Conservation (phyloP, 1,140 invertebrate species). For the Aphaenogaster rudis region DNA sequence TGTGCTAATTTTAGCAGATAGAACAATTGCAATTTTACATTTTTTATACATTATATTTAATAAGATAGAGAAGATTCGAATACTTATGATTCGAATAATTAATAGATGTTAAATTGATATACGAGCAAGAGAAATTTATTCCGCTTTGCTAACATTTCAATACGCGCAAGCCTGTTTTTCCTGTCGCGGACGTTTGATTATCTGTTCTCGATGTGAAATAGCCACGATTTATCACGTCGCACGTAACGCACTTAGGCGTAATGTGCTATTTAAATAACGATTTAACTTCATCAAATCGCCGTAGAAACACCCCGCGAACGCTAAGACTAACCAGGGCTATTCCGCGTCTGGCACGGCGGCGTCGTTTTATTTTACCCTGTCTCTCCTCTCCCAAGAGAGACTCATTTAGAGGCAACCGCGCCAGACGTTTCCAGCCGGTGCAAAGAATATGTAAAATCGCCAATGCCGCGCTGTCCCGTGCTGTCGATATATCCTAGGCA, state of each 20-base stretch:
- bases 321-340: not conserved
- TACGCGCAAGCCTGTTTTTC: not conserved
- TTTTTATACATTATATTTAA: not conserved
- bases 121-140: slow-evolving; percentile 6
- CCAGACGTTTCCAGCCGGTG: slow-evolving; percentile 39
- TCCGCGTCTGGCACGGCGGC: not conserved
- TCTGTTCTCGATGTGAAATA: not conserved
- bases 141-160: not conserved
- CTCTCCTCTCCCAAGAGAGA: not conserved
- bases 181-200: not conserved
- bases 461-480: slow-evolving; percentile 1
- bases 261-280: slow-evolving; percentile 34
- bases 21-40: not conserved
- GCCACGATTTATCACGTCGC: not conserved
- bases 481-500: slow-evolving; percentile 53
- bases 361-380: slow-evolving; percentile 39
- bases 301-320: not conserved
- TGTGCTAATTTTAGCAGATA: not conserved
- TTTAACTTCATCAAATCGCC: slow-evolving; percentile 27
- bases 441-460: slow-evolving; percentile 61
- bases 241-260: not conserved
- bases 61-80: not conserved
- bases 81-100: not conserved
- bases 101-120: slow-evolving; percentile 1
- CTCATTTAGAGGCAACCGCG: slow-evolving; percentile 29